These are phyloP conservation scores for Drosophila oshimai DNA, from an alignment of 1,140 invertebrate genomes.

Conservation along the genomic window DNA sequence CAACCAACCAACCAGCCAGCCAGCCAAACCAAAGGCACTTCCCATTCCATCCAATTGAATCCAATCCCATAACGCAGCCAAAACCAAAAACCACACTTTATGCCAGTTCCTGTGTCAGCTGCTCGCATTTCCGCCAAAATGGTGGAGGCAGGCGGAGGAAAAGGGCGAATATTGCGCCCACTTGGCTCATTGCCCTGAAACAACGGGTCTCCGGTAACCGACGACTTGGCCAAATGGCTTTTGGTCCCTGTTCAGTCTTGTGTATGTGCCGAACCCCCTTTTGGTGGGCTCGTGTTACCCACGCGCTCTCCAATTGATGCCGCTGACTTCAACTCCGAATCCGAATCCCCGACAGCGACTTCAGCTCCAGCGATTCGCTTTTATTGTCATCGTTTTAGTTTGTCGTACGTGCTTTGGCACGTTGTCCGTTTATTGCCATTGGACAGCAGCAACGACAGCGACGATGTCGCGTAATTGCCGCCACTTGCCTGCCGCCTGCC, in stretches of 20 bases:
- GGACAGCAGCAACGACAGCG: constrained; percentile 30
- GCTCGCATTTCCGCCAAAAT: constrained; percentile 57
- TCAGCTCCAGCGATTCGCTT: constrained; percentile 57
- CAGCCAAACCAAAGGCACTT: neutral
- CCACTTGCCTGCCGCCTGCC: constrained; percentile 46
- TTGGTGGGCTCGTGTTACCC: constrained; percentile 63
- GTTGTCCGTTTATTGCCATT: constrained; percentile 69
- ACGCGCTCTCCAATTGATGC: constrained; percentile 66
- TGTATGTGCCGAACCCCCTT: neutral
- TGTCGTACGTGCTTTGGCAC: constrained; percentile 75
- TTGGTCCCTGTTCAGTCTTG: constrained; percentile 9
- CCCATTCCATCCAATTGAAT: neutral
- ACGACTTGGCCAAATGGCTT: constrained; percentile 56
- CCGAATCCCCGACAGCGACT: constrained; percentile 13
- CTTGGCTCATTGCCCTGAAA: constrained; percentile 68
- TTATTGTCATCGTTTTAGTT: constrained; percentile 78
- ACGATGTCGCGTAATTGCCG: constrained; percentile 60
- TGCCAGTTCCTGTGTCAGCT: constrained; percentile 62
- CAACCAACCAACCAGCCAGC: neutral
- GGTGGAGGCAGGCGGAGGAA: neutral
- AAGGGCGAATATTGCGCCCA: constrained; percentile 61
- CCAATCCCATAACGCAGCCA: constrained; percentile 1
- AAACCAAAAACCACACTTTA: constrained; percentile 47
- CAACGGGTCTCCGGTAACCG: constrained; percentile 20
- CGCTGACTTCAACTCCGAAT: constrained; percentile 1